A percentile compares a stretch with the other conserved stretches of the same genome.
These are phyloP conservation scores for Hyles euphorbiae DNA, from an alignment of 1,140 invertebrate species.

Conservation along the genomic window DNA sequence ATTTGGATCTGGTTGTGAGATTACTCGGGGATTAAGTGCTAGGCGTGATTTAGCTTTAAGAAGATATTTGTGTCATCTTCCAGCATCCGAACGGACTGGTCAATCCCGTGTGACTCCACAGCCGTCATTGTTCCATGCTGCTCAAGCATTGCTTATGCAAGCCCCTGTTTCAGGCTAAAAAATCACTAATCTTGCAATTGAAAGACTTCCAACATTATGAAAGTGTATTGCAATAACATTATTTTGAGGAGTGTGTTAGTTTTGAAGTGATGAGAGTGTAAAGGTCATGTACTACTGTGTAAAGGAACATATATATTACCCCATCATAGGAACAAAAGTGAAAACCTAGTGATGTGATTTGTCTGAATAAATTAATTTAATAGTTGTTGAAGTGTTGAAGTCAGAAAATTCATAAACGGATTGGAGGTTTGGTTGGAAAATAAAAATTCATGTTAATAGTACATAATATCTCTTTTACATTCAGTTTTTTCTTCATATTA, in stretches of 20 bases:
- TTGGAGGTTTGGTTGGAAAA: no score
- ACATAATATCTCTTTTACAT: no score
- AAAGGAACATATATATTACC: no score
- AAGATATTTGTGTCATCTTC: conserved; percentile 78
- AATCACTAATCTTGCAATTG: conserved; percentile 8
- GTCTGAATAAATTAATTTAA: conserved; percentile 4
- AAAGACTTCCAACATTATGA: no score
- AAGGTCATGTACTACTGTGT: not conserved
- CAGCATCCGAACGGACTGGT: conserved; percentile 73
- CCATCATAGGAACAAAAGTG: not conserved
- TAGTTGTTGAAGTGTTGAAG: conserved; percentile 13
- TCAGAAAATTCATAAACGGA: conserved; percentile 1
- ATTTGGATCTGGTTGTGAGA: conserved; percentile 70
- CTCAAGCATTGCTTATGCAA: conserved; percentile 52
- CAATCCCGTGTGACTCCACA: conserved; percentile 53
- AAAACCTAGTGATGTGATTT: conserved; percentile 4
- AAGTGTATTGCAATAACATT: not conserved
- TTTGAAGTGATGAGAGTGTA: not conserved
- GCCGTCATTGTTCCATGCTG: conserved; percentile 51
- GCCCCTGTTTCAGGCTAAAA: conserved; percentile 53
- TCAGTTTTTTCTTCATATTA: no score
- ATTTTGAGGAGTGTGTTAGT: not conserved
- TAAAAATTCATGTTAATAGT: no score
- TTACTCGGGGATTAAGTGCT: conserved; percentile 78
- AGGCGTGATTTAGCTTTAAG: conserved; percentile 80